These are phyloP conservation scores for Pseudocheirus occidentalis DNA, from an alignment of 2,797 vertebrate genomes.

Conservation along the genomic window DNA sequence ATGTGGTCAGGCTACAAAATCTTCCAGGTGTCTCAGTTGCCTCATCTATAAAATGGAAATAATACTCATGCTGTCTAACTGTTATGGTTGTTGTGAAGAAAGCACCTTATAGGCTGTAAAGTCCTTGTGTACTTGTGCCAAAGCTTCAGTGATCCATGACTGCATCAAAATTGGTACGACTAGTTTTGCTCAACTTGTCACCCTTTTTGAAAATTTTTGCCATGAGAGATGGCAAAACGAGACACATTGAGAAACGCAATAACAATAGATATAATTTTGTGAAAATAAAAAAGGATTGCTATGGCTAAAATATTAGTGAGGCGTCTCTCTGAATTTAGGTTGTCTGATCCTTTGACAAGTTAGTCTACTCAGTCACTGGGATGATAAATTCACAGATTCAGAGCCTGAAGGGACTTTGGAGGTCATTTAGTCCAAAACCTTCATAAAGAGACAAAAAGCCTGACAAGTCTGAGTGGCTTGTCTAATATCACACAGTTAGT, in stretches of 20 bases:
- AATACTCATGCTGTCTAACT: accelerated
- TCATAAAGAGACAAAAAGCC: neutral
- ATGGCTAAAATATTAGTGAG: neutral
- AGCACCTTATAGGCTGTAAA: neutral
- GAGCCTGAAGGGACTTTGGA: neutral
- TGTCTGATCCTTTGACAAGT: neutral
- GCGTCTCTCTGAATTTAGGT: neutral
- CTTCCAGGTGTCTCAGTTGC: neutral
- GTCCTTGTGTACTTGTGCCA: neutral
- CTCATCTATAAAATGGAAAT: neutral
- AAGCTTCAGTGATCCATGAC: neutral
- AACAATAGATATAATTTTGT: neutral
- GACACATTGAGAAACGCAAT: neutral
- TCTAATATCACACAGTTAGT: neutral
- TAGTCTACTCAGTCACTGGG: neutral
- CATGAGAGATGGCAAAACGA: neutral
- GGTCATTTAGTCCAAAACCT: neutral
- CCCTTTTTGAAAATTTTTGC: neutral
- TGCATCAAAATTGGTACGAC: neutral
- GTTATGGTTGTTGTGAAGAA: neutral
- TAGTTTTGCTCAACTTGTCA: neutral
- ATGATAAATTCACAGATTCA: neutral
- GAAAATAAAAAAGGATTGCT: neutral
- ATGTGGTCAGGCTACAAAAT: neutral
- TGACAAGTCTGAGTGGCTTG: neutral